Evolutionary conservation across 2,113 vertebrate genomes (phyloP), one percentile per base, ranked within the genome.

Genomic region (Xenus cinereus): DNA sequence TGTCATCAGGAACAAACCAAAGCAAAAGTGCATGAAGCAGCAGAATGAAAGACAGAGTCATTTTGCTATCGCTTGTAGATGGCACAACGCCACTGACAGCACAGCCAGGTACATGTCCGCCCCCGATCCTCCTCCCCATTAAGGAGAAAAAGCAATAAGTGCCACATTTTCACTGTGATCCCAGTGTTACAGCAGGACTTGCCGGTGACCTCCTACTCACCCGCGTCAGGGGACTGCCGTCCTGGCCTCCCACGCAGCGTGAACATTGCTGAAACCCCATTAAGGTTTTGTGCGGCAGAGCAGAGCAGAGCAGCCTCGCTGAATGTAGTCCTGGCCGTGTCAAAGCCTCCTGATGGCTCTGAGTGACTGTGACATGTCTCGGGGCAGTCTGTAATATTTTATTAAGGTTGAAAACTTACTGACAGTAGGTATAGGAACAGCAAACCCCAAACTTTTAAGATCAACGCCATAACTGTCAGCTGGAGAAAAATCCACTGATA

Each of bases 301-400:
- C 18, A 12, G 6, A 92, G 79, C 66, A 41, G 83, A 62, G n/a
- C 24, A 37, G 72, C 68, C 53, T 72, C 91, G 71, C 84, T 39
- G 62, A 14, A 73, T 77, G 43, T 46, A 2, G 4, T 81, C 60
- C 76, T 78, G 90, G 26, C 48, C 3, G 1, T 46, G 43, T 20
- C 80, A 86, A 86, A 81, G 39, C 37, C 64, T 92, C 69, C 80
- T 10, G 60, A 54, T n/a, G 66, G 16, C 87, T 93, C 80, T 22
- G 28, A 89, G 63, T 21, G 86, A 56, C 80, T 74, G 0, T 46
- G 95, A 84, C 86, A 64, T 15, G 6, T 74, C 91, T 79, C 60
- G 39, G 89, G 84, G 77, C 71, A 89, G 39, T 3, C 64, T 94
- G 91, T 30, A 94, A 60, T 72, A 15, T 89, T 89, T 94, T 60